Conservation (phyloP, 2,797 vertebrate species). For the Vireo griseus region DNA sequence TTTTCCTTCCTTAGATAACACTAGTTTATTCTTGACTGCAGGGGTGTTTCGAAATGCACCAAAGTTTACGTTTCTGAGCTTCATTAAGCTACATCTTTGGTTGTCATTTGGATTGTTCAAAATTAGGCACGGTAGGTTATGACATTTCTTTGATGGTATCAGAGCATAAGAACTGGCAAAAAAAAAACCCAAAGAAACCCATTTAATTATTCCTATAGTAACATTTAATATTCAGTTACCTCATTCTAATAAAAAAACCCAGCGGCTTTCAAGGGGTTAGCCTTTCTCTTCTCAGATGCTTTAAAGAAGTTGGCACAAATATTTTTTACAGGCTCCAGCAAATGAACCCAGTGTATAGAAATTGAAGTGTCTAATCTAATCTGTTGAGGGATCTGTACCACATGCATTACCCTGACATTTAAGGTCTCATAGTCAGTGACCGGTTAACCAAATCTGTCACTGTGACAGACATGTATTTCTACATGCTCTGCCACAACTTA, state of each 20-base stretch:
- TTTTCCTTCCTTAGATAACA: neutral
- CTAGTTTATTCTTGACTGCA: neutral
- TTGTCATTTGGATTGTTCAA: neutral
- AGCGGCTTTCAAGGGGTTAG: neutral
- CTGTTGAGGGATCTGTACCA: constrained; percentile 25
- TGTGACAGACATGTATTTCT: constrained; percentile 36
- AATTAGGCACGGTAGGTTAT: neutral
- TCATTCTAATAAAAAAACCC: neutral
- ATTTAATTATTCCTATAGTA: neutral
- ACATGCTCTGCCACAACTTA: constrained; percentile 19
- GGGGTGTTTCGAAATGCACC: neutral
- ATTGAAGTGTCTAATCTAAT: constrained; percentile 48
- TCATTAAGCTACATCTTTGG: neutral
- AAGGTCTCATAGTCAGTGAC: constrained; percentile 34
- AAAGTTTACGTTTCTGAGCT: constrained; percentile 1
- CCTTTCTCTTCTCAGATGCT: neutral
- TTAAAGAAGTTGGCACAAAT: constrained; percentile 10
- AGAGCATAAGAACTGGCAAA: neutral
- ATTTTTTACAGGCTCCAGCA: constrained; percentile 17
- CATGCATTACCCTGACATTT: constrained; percentile 47
- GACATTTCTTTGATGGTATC: neutral
- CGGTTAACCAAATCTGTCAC: constrained; percentile 47
- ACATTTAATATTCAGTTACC: neutral
- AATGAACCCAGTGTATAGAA: constrained; percentile 6
- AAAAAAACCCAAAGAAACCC: neutral